phyloP scores from a whole-genome alignment of 2,113 vertebrate genomes.

The Zosterops lateralis region DNA sequence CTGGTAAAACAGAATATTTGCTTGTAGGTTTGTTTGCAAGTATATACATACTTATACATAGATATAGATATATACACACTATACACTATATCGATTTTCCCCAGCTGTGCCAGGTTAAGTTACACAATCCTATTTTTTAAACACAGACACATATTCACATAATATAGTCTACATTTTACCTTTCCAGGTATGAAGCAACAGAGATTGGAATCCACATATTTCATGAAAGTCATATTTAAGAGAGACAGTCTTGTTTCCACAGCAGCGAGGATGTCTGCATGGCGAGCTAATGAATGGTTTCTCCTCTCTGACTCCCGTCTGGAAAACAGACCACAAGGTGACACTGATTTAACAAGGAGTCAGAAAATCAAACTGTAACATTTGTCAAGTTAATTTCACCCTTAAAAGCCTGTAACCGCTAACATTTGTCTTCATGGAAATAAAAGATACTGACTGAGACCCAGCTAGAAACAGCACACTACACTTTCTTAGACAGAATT shows the following conservation, averaged over 20 bases:
- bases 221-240: conserved; percentile 99
- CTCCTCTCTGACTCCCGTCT: conserved; percentile 96
- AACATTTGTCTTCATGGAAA: not conserved
- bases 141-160: not conserved
- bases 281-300: conserved; percentile 95
- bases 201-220: conserved; percentile 97
- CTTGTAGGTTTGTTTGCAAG: not conserved
- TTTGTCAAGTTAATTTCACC: not conserved
- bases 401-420: not conserved
- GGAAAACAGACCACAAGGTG: conserved; percentile 24
- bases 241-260: conserved; percentile 95
- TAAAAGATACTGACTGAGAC: not conserved
- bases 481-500: not conserved
- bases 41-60: too few relatives aligned
- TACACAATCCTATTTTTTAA: not conserved
- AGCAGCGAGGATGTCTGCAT: conserved; percentile 96
- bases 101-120: not conserved
- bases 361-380: not conserved
- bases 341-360: not conserved
- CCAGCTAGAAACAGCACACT: not conserved
- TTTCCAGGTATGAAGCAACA: conserved; percentile 99
- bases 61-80: rapidly evolving
- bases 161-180: conserved; percentile 71
- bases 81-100: not conserved
- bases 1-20: not conserved